phyloP scores from a whole-genome alignment of 2,113 vertebrate species.

The Ovibos moschatus region DNA sequence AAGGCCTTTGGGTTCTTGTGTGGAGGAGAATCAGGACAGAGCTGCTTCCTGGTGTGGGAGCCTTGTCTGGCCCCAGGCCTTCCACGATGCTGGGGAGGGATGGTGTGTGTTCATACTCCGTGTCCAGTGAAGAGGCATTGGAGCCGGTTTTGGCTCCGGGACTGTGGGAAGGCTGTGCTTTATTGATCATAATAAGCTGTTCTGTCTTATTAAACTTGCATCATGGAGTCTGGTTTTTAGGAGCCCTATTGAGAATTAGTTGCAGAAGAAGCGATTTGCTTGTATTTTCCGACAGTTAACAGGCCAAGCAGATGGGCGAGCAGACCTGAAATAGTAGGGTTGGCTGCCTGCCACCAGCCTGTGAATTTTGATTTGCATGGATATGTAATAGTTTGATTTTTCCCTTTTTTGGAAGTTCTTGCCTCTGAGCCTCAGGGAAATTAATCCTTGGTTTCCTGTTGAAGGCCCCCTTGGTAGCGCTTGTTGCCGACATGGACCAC shows the following conservation, averaged over 20 bases:
- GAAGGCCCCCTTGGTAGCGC: slow-evolving; percentile 69
- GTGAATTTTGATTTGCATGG: slow-evolving; percentile 84
- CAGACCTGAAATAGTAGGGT: slow-evolving; percentile 80
- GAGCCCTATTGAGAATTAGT: slow-evolving; percentile 79
- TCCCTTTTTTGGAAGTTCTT: slow-evolving; percentile 80
- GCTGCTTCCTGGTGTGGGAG: slow-evolving; percentile 41
- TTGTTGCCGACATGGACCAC: slow-evolving; percentile 38
- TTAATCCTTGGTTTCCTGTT: slow-evolving; percentile 77
- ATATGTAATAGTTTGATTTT: slow-evolving; percentile 82
- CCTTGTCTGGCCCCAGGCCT: slow-evolving; percentile 27
- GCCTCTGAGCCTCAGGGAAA: slow-evolving; percentile 75
- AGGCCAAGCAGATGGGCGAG: slow-evolving; percentile 83
- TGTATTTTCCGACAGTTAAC: slow-evolving; percentile 82
- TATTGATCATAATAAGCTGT: slow-evolving; percentile 73
- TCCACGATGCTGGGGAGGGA: neutral
- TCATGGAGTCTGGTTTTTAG: slow-evolving; percentile 74
- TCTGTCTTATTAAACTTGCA: slow-evolving; percentile 75
- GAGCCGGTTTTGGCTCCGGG: slow-evolving; percentile 38
- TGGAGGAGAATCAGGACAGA: slow-evolving; percentile 20
- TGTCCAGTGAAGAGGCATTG: slow-evolving; percentile 20
- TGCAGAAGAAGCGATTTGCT: slow-evolving; percentile 82
- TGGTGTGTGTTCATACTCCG: neutral
- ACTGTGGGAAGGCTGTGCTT: slow-evolving; percentile 65
- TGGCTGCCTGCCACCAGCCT: slow-evolving; percentile 82
- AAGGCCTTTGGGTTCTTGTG: slow-evolving; percentile 59